Percentiles rank a stretch among this genome's conserved stretches.
phyloP scores from a whole-genome alignment of 2,888 invertebrate species.

The Tenthredo distinguenda region DNA sequence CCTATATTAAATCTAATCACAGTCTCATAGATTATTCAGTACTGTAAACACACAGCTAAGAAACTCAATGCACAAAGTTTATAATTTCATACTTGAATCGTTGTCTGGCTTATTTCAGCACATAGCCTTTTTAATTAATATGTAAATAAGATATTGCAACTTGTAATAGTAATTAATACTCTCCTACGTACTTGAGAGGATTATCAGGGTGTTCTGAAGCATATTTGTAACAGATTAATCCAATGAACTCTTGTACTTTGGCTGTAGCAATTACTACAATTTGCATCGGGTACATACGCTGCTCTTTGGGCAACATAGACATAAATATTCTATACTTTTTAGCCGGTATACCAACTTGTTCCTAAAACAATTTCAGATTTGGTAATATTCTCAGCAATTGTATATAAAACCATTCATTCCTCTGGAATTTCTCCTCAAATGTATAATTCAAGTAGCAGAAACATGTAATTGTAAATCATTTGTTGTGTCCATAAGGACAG shows the following conservation, averaged over 20 bases:
- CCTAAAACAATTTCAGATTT: conserved; percentile 70
- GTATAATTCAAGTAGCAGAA: background rate
- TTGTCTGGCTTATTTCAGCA: background rate
- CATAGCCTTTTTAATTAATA: background rate
- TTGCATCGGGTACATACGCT: conserved; percentile 91
- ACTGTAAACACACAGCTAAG: background rate
- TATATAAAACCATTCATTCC: background rate
- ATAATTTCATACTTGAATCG: background rate
- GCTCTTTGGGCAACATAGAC: conserved; percentile 90
- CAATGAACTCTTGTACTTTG: conserved; percentile 94
- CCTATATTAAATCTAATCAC: conserved; percentile 20
- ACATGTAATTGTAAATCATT: conserved; percentile 6
- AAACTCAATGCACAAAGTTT: background rate
- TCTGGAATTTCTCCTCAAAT: background rate
- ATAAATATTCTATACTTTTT: conserved; percentile 95
- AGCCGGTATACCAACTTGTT: conserved; percentile 88
- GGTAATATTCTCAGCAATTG: conserved; percentile 35
- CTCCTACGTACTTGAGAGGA: conserved; percentile 73
- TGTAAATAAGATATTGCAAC: background rate
- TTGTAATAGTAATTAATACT: background rate
- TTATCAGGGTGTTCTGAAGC: conserved; percentile 77
- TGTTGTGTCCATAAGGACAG: conserved; percentile 14
- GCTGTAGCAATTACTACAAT: conserved; percentile 91
- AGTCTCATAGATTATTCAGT: background rate
- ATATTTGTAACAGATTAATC: conserved; percentile 93